Conservation (phyloP, 2,113 vertebrate genomes). For the Phyllopteryx taeniolatus region DNA sequence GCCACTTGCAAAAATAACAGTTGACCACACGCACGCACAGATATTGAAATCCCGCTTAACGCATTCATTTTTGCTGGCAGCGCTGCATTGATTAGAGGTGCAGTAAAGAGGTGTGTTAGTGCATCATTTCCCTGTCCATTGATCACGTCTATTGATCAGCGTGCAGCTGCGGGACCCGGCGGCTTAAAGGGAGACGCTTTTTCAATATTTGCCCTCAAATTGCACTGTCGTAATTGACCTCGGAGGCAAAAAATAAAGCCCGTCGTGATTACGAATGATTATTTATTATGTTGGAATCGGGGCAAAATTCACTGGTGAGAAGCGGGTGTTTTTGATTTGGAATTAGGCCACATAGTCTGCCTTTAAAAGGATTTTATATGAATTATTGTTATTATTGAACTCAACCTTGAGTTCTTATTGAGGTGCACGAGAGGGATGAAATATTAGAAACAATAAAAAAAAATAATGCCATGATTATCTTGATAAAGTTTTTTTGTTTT, state of each 20-base stretch:
- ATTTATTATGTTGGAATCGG: neutral
- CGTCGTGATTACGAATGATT: neutral
- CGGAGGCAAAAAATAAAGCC: neutral
- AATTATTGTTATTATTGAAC: too few relatives aligned
- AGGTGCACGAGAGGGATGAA: too few relatives aligned
- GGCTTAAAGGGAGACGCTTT: constrained; percentile 40
- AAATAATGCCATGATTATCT: too few relatives aligned
- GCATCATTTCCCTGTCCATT: constrained; percentile 76
- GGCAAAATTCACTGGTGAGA: neutral
- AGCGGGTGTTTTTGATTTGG: too few relatives aligned
- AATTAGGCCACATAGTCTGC: too few relatives aligned
- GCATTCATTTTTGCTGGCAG: constrained; percentile 61
- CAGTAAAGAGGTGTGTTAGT: constrained; percentile 65
- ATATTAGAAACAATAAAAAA: too few relatives aligned
- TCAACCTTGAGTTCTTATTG: too few relatives aligned
- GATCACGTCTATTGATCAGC: constrained; percentile 75
- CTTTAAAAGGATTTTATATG: too few relatives aligned
- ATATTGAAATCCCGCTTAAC: constrained; percentile 54
- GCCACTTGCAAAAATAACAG: too few relatives aligned
- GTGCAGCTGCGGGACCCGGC: constrained; percentile 43
- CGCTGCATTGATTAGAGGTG: constrained; percentile 66
- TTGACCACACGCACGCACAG: neutral
- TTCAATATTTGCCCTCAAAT: constrained; percentile 14
- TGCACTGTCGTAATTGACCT: neutral
- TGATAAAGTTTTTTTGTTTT: too few relatives aligned